Evolutionary conservation across 2,797 vertebrate species (phyloP).

Genomic region (Novumbra hubbsi): DNA sequence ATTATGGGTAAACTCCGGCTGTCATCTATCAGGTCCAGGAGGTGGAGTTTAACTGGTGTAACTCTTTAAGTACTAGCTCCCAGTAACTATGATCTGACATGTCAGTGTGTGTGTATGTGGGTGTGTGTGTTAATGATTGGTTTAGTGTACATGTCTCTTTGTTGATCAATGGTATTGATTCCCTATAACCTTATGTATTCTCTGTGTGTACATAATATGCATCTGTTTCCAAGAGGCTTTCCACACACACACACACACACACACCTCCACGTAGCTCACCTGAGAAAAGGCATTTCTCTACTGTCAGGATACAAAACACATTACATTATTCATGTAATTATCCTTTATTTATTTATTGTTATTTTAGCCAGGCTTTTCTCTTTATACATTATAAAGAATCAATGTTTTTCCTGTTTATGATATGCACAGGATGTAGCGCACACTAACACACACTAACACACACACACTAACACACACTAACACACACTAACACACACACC

Average conservation of each 20-base stretch:
- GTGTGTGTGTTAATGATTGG: slow-evolving; percentile 30
- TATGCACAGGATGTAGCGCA: slow-evolving; percentile 55
- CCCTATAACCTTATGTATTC: slow-evolving; percentile 47
- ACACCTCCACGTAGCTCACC: slow-evolving; percentile 47
- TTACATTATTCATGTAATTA: slow-evolving; percentile 78
- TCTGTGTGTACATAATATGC: slow-evolving; percentile 53
- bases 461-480: slow-evolving; percentile 22
- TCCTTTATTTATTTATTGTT: slow-evolving; percentile 73
- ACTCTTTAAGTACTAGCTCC: neutral
- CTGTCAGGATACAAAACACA: slow-evolving; percentile 66
- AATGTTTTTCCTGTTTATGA: slow-evolving; percentile 57
- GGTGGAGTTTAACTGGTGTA: too few relatives aligned
- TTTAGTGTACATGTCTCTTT: slow-evolving; percentile 37
- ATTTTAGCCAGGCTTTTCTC: slow-evolving; percentile 63
- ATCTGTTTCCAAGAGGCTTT: slow-evolving; percentile 40
- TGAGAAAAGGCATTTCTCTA: slow-evolving; percentile 65
- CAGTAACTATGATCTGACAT: slow-evolving; percentile 2
- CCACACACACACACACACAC: neutral
- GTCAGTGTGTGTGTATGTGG: neutral
- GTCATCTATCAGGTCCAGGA: too few relatives aligned
- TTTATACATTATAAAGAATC: slow-evolving; percentile 74
- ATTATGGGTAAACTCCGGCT: too few relatives aligned
- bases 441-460: slow-evolving; percentile 31
- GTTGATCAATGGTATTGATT: slow-evolving; percentile 69
- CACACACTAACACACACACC: slow-evolving; percentile 16